A percentile compares a stretch with the other conserved stretches of the same genome.
Conservation (phyloP, 1,140 invertebrate genomes). For the Papilio aristodemus region DNA sequence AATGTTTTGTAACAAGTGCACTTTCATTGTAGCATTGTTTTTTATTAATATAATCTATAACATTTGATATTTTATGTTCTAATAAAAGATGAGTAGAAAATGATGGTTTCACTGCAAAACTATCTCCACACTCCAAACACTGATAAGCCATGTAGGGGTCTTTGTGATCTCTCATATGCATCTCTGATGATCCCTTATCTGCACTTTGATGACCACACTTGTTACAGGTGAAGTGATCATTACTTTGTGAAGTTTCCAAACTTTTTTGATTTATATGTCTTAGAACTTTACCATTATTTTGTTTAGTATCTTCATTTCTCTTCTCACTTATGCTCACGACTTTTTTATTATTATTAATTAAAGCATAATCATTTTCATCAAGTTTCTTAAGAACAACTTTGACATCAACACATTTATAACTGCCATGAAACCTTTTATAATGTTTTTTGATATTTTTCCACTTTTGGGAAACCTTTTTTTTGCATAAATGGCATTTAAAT, state of each 20-base stretch:
- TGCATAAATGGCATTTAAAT: slow-evolving; percentile 62
- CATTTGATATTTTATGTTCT: slow-evolving; percentile 82
- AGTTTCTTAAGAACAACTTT: slow-evolving; percentile 53
- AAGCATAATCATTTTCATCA: slow-evolving; percentile 43
- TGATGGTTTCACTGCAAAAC: slow-evolving; percentile 84
- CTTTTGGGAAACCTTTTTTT: slow-evolving; percentile 50
- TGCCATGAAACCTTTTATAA: slow-evolving; percentile 56
- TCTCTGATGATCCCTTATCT: slow-evolving; percentile 72
- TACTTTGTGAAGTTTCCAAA: slow-evolving; percentile 35
- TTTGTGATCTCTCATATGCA: slow-evolving; percentile 81
- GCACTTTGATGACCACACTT: slow-evolving; percentile 79
- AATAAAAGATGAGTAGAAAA: slow-evolving; percentile 84
- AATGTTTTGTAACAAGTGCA: slow-evolving; percentile 73
- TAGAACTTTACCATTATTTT: not conserved
- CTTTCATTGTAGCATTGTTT: slow-evolving; percentile 81
- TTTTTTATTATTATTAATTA: slow-evolving; percentile 41
- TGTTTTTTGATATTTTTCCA: slow-evolving; percentile 66
- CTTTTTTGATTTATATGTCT: slow-evolving; percentile 21
- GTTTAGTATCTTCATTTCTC: slow-evolving; percentile 33
- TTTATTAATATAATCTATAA: slow-evolving; percentile 80
- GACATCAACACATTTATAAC: slow-evolving; percentile 59
- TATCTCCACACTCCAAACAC: slow-evolving; percentile 85
- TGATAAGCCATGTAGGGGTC: slow-evolving; percentile 82
- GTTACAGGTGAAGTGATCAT: slow-evolving; percentile 68
- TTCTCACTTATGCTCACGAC: slow-evolving; percentile 35